Evolutionary conservation across 2,797 vertebrate genomes (phyloP).

Genomic region (Echeneis naucrates): DNA sequence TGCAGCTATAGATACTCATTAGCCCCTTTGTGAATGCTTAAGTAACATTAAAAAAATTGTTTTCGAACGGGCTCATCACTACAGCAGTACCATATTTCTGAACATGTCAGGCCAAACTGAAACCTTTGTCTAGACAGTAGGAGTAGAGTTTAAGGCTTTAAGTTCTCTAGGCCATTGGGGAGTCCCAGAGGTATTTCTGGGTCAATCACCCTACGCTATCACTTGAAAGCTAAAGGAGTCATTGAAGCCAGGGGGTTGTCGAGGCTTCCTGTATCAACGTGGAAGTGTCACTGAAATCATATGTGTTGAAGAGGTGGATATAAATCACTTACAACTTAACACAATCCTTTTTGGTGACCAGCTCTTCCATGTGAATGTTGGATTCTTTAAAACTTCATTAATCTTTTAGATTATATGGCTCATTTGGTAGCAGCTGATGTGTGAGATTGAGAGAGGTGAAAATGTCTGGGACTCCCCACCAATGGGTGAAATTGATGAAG

Average conservation of each 20-base stretch:
- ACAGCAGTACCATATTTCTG: not conserved
- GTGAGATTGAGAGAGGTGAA: not conserved
- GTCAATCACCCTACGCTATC: conserved; percentile 26
- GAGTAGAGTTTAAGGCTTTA: conserved; percentile 9
- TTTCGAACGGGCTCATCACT: conserved; percentile 1
- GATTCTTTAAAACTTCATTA: not conserved
- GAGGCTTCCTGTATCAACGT: conserved; percentile 19
- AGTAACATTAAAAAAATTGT: not conserved
- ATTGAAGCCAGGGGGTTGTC: conserved; percentile 32
- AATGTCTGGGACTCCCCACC: conserved; percentile 15
- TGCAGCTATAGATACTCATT: not conserved
- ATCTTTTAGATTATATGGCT: conserved; percentile 11
- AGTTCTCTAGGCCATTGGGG: conserved; percentile 31
- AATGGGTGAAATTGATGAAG: not conserved
- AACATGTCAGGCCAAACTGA: conserved; percentile 42
- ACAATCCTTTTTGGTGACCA: not conserved
- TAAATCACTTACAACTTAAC: not conserved
- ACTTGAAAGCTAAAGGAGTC: conserved; percentile 37
- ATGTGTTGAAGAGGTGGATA: not conserved
- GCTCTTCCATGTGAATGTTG: not conserved
- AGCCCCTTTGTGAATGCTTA: not conserved
- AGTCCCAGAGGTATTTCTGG: conserved; percentile 65
- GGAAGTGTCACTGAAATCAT: conserved; percentile 1
- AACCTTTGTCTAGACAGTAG: conserved; percentile 60
- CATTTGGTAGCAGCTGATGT: not conserved